A percentile compares a stretch with the other conserved stretches of the same genome.
These are phyloP conservation scores for Ephestia elutella DNA, from an alignment of 1,140 invertebrate genomes.

Conservation along the genomic window DNA sequence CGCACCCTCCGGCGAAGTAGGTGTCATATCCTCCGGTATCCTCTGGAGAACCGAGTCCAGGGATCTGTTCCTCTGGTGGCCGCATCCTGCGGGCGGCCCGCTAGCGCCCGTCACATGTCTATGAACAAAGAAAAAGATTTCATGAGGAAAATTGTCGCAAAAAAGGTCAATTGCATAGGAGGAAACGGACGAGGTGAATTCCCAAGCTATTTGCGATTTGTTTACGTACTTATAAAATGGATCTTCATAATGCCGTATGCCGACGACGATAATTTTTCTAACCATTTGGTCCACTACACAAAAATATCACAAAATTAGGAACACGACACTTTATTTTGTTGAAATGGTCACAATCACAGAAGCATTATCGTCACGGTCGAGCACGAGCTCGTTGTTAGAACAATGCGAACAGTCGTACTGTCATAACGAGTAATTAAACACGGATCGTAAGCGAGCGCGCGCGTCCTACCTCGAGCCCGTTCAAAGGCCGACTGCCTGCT, in stretches of 20 bases:
- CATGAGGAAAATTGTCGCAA: constrained; percentile 10
- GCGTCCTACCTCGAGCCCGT: constrained; percentile 40
- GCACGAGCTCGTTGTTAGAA: constrained; percentile 29
- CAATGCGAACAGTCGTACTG: constrained; percentile 30
- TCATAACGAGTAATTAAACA: constrained; percentile 31
- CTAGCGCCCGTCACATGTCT: constrained; percentile 63
- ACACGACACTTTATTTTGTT: constrained; percentile 35
- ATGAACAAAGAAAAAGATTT: constrained; percentile 40
- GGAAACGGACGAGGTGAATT: constrained; percentile 8
- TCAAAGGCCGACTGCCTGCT: constrained; percentile 43
- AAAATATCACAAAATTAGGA: constrained; percentile 28
- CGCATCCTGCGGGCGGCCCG: constrained; percentile 68
- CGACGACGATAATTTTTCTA: constrained; percentile 65
- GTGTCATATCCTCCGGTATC: constrained; percentile 89
- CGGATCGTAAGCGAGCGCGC: constrained; percentile 18
- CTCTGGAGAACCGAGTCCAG: constrained; percentile 89
- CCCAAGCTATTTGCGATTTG: constrained; percentile 6
- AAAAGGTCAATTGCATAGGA: constrained; percentile 10
- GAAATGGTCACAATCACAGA: constrained; percentile 30
- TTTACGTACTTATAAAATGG: constrained; percentile 63
- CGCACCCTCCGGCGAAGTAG: constrained; percentile 84
- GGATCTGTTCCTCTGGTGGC: constrained; percentile 91
- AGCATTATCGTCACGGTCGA: constrained; percentile 35
- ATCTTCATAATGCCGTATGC: constrained; percentile 64
- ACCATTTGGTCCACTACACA: constrained; percentile 51